Conservation (phyloP, 2,113 vertebrate species). For the Sinosuthora webbiana region DNA sequence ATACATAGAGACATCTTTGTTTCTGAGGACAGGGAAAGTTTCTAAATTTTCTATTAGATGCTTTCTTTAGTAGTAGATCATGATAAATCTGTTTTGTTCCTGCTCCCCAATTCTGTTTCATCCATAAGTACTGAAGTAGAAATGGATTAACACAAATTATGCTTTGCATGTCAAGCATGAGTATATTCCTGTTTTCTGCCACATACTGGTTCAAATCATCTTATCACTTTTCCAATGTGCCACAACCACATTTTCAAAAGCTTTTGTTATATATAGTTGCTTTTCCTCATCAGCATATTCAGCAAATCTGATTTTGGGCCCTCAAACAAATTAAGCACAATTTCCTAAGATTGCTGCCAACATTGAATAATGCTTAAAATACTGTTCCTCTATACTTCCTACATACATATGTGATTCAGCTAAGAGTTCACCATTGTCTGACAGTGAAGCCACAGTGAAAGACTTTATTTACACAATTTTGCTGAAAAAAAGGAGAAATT, state of each 20-base stretch:
- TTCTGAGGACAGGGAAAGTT: neutral
- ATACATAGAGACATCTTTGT: neutral
- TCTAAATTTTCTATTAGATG: neutral
- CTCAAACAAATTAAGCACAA: neutral
- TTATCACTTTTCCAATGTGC: neutral
- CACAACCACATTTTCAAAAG: neutral
- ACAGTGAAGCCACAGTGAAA: neutral
- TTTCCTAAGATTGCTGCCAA: neutral
- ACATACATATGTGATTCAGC: neutral
- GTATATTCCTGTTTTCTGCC: neutral
- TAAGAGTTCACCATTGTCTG: neutral
- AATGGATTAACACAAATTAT: neutral
- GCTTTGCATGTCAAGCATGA: neutral
- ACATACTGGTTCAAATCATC: neutral
- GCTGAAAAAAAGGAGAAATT: neutral
- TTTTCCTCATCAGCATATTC: neutral
- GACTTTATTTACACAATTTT: neutral
- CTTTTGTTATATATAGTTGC: neutral
- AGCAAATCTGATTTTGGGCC: neutral
- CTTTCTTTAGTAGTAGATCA: neutral
- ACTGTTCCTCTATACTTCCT: neutral
- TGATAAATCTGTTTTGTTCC: neutral
- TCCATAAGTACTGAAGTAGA: neutral
- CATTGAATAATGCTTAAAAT: neutral
- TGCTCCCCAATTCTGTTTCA: neutral